Base-by-base conservation (phyloP, 2,797 vertebrate genomes). In the Anas bahamensis region DNA sequence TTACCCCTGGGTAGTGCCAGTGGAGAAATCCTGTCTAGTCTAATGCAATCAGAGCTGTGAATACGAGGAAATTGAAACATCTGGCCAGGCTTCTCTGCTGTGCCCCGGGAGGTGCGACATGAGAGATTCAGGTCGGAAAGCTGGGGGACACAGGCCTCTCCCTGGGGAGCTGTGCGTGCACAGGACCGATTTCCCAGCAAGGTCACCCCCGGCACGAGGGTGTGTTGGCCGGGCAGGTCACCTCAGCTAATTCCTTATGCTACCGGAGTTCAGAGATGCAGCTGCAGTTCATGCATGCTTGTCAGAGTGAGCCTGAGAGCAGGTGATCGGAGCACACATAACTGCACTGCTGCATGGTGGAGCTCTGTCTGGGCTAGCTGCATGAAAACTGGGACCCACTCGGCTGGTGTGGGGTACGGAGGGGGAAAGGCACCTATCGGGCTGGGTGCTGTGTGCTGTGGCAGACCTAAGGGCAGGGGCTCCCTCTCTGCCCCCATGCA, bases 1-100 rank as follows among this genome's bases (percentile, higher is more conserved):
- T 97, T 94, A 96, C 95, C 95, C 94, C 89, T 15, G 88, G 90
- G 94, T 96, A 90, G 95, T 96, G 96, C 93, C 88, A 83, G 95
- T 86, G 81, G 94, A 95, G 94, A 96, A 95, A 97, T 94, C 76
- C 90, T 95, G 94, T 93, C 96, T 93, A 41, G 48, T 94, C 89
- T 91, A 91, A 95, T 95, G 86, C 52, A 93, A 83, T 96, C 94
- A 94, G 88, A 95, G 63, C 72, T 95, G 89, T 70, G 84, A 94
- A 94, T 86, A 81, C 1, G 26, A 94, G 89, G 61, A 94, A 94
- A 92, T 72, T 37, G 85, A 81, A 96, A 94, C 96, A 97, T 91
- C 92, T 91, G 94, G 85, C 86, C 61, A 85, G 52, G 28, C 79
- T 95, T 80, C 69, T 89, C 76, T 53, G 37, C 66, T 46, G 46